Evolutionary conservation across 2,888 invertebrate species (phyloP), one percentile per base, ranked within the genome.

Genomic region (Trachelus iudaicus): DNA sequence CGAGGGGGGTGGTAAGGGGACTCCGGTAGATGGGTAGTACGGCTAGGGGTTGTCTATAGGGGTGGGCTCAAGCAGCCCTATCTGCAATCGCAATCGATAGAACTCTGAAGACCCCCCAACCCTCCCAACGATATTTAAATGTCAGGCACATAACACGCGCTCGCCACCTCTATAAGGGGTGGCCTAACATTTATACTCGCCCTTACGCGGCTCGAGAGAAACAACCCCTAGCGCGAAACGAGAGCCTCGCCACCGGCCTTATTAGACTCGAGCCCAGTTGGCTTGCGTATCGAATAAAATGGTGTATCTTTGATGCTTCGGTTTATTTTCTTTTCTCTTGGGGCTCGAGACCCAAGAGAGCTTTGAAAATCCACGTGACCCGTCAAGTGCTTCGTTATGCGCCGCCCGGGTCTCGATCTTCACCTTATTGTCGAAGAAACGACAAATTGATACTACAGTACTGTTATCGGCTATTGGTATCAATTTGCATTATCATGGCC

Each of bases 121-220:
- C 75, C 40, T 71, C 82, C 81, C 85, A 83, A 86, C 88, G 90
- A 89, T 91, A 91, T 91, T 91, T 91, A 90, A 90, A 91, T 91
- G 91, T 90, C 90, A 90, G 87, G 83, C 87, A 85, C 89, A 89
- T 88, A 89, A 88, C 89, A 87, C 88, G 87, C 87, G 83, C 83
- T 82, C 82, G 77, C 87, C 85, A 87, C 85, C 86, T 85, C 83
- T 80, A 73, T 80, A 80, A 84, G 83, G 81, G 80, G 81, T 86
- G 83, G 84, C 84, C 85, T 82, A 88, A 87, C 89, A 88, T 88
- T 88, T 87, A 84, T 84, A 80, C 81, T 81, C 81, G 77, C 83
- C 83, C 83, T 83, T 81, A 76, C 79, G 9, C 9, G 31, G 69
- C 71, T 77, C 35, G 13, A 68, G 34, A 69, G 77, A 76, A 79